Conservation (phyloP, 64 coral and sea anemone genomes). For the Actinia equina region DNA sequence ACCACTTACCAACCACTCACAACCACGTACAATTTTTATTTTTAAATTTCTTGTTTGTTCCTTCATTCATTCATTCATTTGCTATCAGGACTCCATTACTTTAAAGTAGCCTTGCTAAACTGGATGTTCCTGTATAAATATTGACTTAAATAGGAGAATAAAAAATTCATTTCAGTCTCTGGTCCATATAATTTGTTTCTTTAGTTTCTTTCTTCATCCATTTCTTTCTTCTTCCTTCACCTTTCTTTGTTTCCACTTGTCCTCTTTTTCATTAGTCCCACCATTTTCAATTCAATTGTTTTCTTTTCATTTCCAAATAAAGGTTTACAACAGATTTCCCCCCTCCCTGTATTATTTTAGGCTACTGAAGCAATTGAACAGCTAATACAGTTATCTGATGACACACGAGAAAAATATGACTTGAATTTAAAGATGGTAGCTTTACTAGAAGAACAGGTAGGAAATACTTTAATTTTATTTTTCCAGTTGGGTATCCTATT, state of each 20-base stretch:
- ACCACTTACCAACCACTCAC: no score
- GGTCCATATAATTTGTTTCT: neutral
- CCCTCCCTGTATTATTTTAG: neutral
- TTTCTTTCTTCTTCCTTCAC: neutral
- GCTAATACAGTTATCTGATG: neutral
- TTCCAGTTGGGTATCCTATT: no score
- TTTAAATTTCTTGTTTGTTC: neutral
- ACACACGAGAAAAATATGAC: slow-evolving; percentile 18
- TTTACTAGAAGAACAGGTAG: slow-evolving; percentile 35
- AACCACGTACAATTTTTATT: no score
- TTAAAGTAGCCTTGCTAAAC: no score
- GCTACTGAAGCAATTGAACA: slow-evolving; percentile 17
- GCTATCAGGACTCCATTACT: no score
- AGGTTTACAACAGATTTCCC: no score
- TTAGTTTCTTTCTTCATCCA: neutral
- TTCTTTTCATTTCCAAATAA: neutral
- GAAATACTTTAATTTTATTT: no score
- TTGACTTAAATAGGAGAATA: neutral
- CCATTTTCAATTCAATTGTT: neutral
- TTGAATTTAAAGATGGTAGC: slow-evolving; percentile 24
- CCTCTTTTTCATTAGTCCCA: neutral
- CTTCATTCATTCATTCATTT: neutral
- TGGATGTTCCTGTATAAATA: no score
- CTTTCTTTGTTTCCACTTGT: neutral
- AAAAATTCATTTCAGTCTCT: no score